Evolutionary conservation across 2,113 vertebrate species (phyloP), one percentile per base, ranked within the genome.

Genomic region (Coptodon bakossiorum): DNA sequence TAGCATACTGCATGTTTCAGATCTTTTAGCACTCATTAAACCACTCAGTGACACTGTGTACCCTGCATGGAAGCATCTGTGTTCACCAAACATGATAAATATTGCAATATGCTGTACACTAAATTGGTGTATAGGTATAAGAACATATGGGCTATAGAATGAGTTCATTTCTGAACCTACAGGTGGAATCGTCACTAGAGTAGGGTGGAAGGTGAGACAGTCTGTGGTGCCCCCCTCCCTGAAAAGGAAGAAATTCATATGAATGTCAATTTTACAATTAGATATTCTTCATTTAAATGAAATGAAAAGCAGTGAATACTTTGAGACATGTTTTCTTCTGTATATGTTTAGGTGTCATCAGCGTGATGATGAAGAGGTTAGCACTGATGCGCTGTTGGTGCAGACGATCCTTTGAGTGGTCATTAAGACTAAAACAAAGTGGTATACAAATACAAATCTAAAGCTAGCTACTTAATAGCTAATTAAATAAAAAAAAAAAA

Each of bases 1-100:
- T 4, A 50, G 68, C 36, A 13, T 29, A 31, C 24, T 19, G 45
- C 86, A 27, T 31, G 38, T 82, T 24, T 63, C 80, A 68, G 19
- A 81, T 38, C 45, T 73, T 82, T 86, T 57, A 78, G 31, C 22
- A 5, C 56, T 87, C 80, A 89, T 86, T 84, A 87, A 85, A 87
- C 73, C 73, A 36, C 17, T 76, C 36, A 78, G 45, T 50, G 38
- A 82, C 31, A 52, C 85, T 10, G 3, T 38, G 6, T 54, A 40
- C 36, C 53, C 17, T 66, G 24, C 11, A n/a, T 14, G 9, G 38
- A 84, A 31, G 56, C 38, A 36, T 90, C 81, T 83, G 82, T 83
- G 45, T 84, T 86, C 66, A 86, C 78, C 84, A 82, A 56, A 82
- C n/a, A 36, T 2, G n/a, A 40, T 34, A 76, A 66, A 81, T 36